Evolutionary conservation across 2,888 invertebrate genomes (phyloP), one percentile per base, ranked within the genome.

Genomic region (Rhogogaster chlorosoma): DNA sequence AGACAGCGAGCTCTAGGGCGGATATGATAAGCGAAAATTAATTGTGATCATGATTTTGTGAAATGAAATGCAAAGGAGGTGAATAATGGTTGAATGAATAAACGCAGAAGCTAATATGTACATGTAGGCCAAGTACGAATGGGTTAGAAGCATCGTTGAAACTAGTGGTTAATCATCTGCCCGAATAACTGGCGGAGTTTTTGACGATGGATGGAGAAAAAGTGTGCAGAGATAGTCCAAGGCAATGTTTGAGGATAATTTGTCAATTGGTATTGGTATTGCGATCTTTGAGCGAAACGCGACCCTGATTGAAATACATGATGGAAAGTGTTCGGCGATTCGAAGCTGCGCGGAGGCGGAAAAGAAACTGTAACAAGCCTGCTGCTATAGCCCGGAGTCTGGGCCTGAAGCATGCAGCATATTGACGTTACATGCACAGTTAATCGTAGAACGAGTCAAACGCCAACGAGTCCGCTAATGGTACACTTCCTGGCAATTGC

Each of bases 401-500:
- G 32, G 32, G 49, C 12, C 36, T 70, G 26, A 7, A 18, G 36
- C 26, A 42, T n/a, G 18, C 22, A n/a, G 26, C 53, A 53, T 77
- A 77, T 77, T 77, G 77, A 77, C 77, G 77, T 77, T 77, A 77
- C 77, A 77, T 77, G 49, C 77, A 77, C 77, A 77, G 77, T 77
- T 77, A 77, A 77, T 77, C 77, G 77, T 77, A 77, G 77, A 77
- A 49, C 77, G 53, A 45, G 71, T 77, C 49, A 53, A 53, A 49
- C 49, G 53, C 49, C 77, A 77, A 77, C 77, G 67, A 67, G 83
- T 64, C 45, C 26, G 83, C 67, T 83, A 83, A 83, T 83, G 83
- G 83, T 70, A 83, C 64, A 70, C 83, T 83, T 83, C 83, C 83
- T 83, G 83, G 80, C 83, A 83, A 83, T 83, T 83, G 83, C 83